Evolutionary conservation across 2,888 invertebrate species (phyloP).

Genomic region (Drosophila borborema): DNA sequence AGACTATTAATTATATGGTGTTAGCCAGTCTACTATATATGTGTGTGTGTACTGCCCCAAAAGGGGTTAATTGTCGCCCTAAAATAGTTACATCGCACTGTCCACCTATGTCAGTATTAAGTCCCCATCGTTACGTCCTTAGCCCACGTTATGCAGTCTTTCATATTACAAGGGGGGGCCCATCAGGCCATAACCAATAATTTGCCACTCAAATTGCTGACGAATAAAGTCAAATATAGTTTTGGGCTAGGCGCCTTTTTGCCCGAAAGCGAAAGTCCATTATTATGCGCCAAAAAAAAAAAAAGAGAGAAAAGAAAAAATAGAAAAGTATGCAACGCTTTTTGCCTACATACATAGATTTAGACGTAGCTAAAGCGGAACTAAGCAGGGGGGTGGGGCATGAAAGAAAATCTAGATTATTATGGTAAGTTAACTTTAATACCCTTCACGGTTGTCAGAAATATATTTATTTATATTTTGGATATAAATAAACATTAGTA

Average conservation of each 20-base stretch:
- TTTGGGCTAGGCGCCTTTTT: slow-evolving; percentile 6
- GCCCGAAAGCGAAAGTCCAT: slow-evolving; percentile 63
- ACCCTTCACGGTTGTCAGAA: not conserved
- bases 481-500: not conserved
- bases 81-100: not conserved
- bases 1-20: slow-evolving; percentile 65
- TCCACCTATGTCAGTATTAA: slow-evolving; percentile 15
- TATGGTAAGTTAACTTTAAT: not conserved
- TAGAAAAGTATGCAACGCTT: slow-evolving; percentile 17
- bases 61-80: slow-evolving; percentile 53
- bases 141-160: slow-evolving; percentile 9
- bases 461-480: not conserved
- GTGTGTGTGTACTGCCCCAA: not conserved
- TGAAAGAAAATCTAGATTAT: not conserved
- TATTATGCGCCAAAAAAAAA: slow-evolving; percentile 68
- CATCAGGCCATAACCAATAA: slow-evolving; percentile 21
- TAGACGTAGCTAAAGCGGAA: slow-evolving; percentile 7
- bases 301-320: not conserved
- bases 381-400: not conserved
- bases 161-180: not conserved
- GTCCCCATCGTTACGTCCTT: not conserved
- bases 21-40: slow-evolving; percentile 12
- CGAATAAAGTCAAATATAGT: slow-evolving; percentile 28
- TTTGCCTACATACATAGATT: slow-evolving; percentile 18
- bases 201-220: slow-evolving; percentile 45